A percentile compares a stretch with the other conserved stretches of the same genome.
phyloP scores from a whole-genome alignment of 2,888 invertebrate genomes.

The Acrocyrtus sp. region DNA sequence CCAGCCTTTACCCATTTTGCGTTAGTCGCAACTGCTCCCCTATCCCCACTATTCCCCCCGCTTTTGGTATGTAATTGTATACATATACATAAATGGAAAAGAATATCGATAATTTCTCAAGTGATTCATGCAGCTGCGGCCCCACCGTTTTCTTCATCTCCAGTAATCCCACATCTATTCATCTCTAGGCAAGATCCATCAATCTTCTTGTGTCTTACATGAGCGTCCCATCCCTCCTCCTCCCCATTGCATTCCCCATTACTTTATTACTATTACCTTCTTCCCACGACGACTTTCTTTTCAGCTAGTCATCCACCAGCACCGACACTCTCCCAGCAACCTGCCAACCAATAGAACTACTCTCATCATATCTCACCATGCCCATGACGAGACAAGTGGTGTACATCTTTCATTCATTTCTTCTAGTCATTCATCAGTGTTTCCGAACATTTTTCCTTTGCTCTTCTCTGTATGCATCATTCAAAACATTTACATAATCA shows the following conservation, averaged over 20 bases:
- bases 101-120: slow-evolving; percentile 36
- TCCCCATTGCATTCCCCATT: slow-evolving; percentile 44
- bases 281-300: slow-evolving; percentile 41
- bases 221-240: slow-evolving; percentile 29
- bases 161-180: slow-evolving; percentile 56
- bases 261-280: slow-evolving; percentile 57
- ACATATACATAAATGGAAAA: too few relatives aligned
- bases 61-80: too few relatives aligned
- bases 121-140: slow-evolving; percentile 48
- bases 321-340: too few relatives aligned
- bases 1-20: too few relatives aligned
- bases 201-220: slow-evolving; percentile 51
- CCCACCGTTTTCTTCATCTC: slow-evolving; percentile 39
- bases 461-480: slow-evolving; percentile 5
- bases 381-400: slow-evolving; percentile 8
- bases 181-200: slow-evolving; percentile 60
- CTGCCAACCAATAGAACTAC: slow-evolving; percentile 5
- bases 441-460: slow-evolving; percentile 1
- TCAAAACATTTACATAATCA: slow-evolving; percentile 26
- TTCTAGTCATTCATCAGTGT: slow-evolving; percentile 15
- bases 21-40: too few relatives aligned
- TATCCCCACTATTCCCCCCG: too few relatives aligned
- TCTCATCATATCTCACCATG: slow-evolving; percentile 5
- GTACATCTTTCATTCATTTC: slow-evolving; percentile 32
- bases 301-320: too few relatives aligned